Conservation (phyloP, 2,797 vertebrate species). For the Falco biarmicus region DNA sequence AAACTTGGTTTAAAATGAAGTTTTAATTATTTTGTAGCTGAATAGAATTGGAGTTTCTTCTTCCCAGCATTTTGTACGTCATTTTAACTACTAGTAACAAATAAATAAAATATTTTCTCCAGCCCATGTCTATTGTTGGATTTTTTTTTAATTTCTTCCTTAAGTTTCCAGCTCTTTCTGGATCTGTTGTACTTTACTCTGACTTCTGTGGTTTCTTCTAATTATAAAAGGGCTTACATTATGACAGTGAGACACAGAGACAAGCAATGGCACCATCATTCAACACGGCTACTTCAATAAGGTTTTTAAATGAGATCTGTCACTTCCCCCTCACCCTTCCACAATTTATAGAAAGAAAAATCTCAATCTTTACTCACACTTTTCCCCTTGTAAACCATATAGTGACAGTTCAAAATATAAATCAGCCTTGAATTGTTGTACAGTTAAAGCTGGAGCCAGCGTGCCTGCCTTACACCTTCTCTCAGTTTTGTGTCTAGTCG, state of each 20-base stretch:
- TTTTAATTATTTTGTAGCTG: conserved; percentile 76
- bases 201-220: conserved; percentile 64
- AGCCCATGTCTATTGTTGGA: conserved; percentile 48
- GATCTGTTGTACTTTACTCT: conserved; percentile 63
- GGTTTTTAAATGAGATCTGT: conserved; percentile 53
- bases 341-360: conserved; percentile 56
- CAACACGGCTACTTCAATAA: conserved; percentile 53
- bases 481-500: neutral
- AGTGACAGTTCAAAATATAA: conserved; percentile 41
- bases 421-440: neutral
- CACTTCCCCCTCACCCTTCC: conserved; percentile 49
- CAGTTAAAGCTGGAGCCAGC: neutral
- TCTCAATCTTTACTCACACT: conserved; percentile 42
- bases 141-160: neutral
- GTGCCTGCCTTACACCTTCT: neutral
- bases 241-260: conserved; percentile 47
- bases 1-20: conserved; percentile 73
- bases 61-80: conserved; percentile 77
- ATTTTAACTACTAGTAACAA: conserved; percentile 77
- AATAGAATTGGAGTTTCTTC: conserved; percentile 76
- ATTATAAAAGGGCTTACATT: conserved; percentile 65
- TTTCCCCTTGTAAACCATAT: conserved; percentile 25
- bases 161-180: conserved; percentile 65
- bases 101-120: conserved; percentile 78
- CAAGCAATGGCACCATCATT: conserved; percentile 57